Base-by-base conservation (phyloP, 2,888 invertebrate genomes). In the Drosophila macrospina region DNA sequence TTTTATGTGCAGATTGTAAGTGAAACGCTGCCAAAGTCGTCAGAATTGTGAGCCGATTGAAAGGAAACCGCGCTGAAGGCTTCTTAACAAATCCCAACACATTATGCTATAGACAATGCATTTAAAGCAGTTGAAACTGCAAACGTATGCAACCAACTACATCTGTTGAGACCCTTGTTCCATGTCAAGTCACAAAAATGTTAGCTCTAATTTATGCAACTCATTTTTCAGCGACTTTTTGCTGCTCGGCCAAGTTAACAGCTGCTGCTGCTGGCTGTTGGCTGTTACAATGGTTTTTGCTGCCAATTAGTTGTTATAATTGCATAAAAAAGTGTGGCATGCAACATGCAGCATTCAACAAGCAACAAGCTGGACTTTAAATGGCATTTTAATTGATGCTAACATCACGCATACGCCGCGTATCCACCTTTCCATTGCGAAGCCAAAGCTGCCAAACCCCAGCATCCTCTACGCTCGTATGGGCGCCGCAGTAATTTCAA, bases 221-320 rank as follows among this genome's bases (percentile, higher is more conserved):
- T 75, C 34, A 75, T 79, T 66, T 75, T 79, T 64, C 60, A 74
- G 39, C 47, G 48, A 4, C 7, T 61, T 67, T 52, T 68, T 64
- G 52, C 15, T 39, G 11, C 36, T 37, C 8, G n/a, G 28, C 20
- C 28, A 52, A 32, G 59, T 16, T 20, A 56, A 37, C 74, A 87
- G 68, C 70, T 69, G 82, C 64, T 68, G 57, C 59, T 4, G 28
- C 30, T 80, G 63, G 77, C 62, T 4, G 28, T 45, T 80, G 63
- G 77, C 62, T 56, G 51, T 10, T 54, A 61, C 69, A 79, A 80
- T 84, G 71, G 86, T 88, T 83, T 88, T 83, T 83, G 83, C 80
- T 74, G 74, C 81, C 88, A 83, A 83, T 83, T 86, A 88, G 86
- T 86, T 83, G 84, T 86, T 74, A 71, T 83, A 88, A 88, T 80